Conservation (phyloP, 2,888 invertebrate genomes). For the Caradrina clavipalpis region DNA sequence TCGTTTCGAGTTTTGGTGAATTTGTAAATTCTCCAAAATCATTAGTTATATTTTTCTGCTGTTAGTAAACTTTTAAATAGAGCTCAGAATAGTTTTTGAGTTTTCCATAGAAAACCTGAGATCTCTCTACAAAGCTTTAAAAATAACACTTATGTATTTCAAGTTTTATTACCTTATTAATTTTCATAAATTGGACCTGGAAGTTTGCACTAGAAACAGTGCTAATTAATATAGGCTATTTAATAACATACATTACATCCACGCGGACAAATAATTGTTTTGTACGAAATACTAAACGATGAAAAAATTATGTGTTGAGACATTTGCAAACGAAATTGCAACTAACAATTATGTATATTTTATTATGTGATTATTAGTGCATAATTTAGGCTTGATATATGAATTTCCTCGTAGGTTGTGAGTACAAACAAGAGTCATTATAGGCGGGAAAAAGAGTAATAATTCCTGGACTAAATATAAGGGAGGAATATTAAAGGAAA, state of each 20-base stretch:
- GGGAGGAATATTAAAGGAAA: slow-evolving; percentile 1
- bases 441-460: slow-evolving; percentile 38
- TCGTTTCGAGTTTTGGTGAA: no score
- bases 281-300: neutral
- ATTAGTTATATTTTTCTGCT: neutral
- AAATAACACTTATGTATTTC: no score
- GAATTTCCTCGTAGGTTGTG: slow-evolving; percentile 30
- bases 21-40: no score
- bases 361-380: slow-evolving; percentile 54
- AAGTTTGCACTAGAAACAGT: no score
- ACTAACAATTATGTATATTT: slow-evolving; percentile 28
- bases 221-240: no score
- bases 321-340: slow-evolving; percentile 4
- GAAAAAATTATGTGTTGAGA: slow-evolving; percentile 23
- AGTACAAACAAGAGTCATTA: slow-evolving; percentile 51
- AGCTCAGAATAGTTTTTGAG: no score
- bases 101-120: no score
- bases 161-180: no score
- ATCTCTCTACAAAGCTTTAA: no score
- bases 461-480: slow-evolving; percentile 28
- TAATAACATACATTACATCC: neutral
- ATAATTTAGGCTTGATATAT: slow-evolving; percentile 53
- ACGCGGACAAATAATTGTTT: neutral
- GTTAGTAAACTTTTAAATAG: no score
- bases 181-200: no score